Percentiles rank a stretch among this genome's conserved stretches.
phyloP scores from a whole-genome alignment of 2,113 vertebrate species.

The Athene noctua region DNA sequence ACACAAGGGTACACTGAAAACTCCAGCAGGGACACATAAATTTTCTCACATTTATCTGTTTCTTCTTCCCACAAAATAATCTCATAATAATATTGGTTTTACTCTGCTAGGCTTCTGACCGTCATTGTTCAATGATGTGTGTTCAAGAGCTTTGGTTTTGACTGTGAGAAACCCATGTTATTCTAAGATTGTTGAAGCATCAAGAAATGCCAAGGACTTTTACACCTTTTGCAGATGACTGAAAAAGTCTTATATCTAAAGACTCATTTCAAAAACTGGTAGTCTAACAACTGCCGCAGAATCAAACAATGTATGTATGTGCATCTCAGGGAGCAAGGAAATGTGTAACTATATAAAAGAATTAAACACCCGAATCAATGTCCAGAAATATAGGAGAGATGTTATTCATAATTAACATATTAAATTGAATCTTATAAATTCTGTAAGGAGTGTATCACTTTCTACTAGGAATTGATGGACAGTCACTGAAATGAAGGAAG shows the following conservation, averaged over 20 bases:
- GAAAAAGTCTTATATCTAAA: neutral
- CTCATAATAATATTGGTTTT: neutral
- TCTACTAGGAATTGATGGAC: neutral
- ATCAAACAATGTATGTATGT: neutral
- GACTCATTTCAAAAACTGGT: neutral
- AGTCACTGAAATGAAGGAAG: neutral
- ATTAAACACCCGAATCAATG: neutral
- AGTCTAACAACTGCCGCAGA: neutral
- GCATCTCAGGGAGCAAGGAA: neutral
- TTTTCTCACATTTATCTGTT: neutral
- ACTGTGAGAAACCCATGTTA: neutral
- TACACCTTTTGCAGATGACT: neutral
- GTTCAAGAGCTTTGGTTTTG: neutral
- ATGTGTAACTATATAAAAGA: neutral
- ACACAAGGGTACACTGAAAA: neutral
- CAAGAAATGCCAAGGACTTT: neutral
- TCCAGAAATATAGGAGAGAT: neutral
- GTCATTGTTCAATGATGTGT: neutral
- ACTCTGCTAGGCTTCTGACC: neutral
- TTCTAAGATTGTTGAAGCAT: neutral
- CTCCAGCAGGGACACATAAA: neutral
- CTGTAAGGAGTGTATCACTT: neutral
- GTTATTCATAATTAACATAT: neutral
- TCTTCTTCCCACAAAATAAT: neutral
- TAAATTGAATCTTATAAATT: neutral